Percentiles rank a stretch among this genome's conserved stretches.
Conservation (phyloP, 2,113 vertebrate species). For the Chauna torquata region DNA sequence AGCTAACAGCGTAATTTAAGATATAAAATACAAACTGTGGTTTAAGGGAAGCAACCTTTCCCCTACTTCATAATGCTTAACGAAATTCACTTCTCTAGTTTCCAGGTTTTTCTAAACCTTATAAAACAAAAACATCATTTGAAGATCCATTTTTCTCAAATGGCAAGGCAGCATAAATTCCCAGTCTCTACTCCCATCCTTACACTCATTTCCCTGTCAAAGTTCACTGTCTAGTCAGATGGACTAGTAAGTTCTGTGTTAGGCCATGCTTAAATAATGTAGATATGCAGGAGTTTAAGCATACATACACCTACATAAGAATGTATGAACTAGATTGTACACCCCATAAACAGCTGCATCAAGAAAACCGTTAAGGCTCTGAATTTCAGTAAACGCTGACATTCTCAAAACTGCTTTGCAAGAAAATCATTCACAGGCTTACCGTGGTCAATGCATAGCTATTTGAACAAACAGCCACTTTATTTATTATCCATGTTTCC, state of each 20-base stretch:
- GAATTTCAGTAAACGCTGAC: not conserved
- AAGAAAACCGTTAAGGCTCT: not conserved
- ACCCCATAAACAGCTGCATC: not conserved
- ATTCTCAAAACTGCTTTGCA: not conserved
- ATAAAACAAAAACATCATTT: not conserved
- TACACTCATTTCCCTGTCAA: not conserved
- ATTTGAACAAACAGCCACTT: not conserved
- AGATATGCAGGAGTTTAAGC: not conserved
- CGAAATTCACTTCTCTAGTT: not conserved
- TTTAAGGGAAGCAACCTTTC: not conserved
- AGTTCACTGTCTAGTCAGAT: not conserved
- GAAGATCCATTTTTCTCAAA: not conserved
- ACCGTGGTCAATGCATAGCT: not conserved
- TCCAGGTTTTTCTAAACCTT: not conserved
- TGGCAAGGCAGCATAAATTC: not conserved
- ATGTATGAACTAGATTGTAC: not conserved
- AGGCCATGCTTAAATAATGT: not conserved
- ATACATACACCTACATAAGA: not conserved
- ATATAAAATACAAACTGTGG: not conserved
- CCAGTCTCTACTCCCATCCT: not conserved
- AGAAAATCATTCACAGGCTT: not conserved
- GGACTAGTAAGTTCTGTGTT: fast-evolving
- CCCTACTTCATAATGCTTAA: not conserved
- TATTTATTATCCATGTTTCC: fast-evolving
- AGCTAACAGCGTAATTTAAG: not conserved